A percentile compares a stretch with the other conserved stretches of the same genome.
These are phyloP conservation scores for Hippocampus guttulatus DNA, from an alignment of 2,113 vertebrate genomes.

Conservation along the genomic window DNA sequence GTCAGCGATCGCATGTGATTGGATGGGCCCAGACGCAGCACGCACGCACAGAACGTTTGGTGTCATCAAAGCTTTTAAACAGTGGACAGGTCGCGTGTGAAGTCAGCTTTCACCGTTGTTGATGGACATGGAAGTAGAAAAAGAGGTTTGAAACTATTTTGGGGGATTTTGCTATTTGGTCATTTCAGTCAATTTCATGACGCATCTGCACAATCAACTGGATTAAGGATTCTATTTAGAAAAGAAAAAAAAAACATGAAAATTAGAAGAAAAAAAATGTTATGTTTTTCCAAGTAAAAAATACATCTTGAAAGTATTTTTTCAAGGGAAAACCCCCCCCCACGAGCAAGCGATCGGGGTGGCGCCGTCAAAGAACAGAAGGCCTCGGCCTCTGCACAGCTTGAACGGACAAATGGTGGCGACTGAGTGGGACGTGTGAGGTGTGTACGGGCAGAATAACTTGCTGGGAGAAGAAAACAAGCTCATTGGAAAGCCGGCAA, in stretches of 20 bases:
- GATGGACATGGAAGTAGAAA: neutral
- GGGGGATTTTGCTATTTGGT: no score
- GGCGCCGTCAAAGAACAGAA: slow-evolving; percentile 33
- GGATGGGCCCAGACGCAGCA: neutral
- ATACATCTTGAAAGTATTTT: neutral
- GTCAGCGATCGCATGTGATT: slow-evolving; percentile 47
- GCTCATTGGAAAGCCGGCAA: neutral
- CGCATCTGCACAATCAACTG: no score
- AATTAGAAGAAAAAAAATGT: no score
- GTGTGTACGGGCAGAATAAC: slow-evolving; percentile 30
- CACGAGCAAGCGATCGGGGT: neutral
- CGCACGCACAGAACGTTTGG: neutral
- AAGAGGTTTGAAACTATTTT: neutral
- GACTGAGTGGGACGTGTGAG: slow-evolving; percentile 52
- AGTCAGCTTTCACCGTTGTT: neutral
- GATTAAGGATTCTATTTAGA: no score
- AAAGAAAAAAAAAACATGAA: no score
- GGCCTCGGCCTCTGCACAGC: slow-evolving; percentile 36
- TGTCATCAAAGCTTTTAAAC: neutral
- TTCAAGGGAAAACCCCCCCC: neutral
- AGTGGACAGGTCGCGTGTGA: neutral
- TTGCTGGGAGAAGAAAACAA: slow-evolving; percentile 12
- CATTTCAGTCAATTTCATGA: no score
- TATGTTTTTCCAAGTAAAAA: neutral
- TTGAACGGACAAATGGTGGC: slow-evolving; percentile 43